phyloP scores from a whole-genome alignment of 2,888 invertebrate genomes.

The Quadroppia sp. region DNA sequence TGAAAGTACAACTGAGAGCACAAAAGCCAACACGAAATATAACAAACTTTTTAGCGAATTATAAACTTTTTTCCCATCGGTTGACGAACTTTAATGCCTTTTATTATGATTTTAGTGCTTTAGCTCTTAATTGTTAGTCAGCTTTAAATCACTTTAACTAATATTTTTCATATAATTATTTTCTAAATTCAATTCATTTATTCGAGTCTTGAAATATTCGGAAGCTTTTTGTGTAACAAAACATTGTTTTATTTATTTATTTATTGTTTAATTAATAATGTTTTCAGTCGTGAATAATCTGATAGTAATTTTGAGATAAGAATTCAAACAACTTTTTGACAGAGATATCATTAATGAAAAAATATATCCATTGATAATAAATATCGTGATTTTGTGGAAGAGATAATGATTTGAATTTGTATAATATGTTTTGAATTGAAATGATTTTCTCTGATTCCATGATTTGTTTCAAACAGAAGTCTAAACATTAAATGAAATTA shows the following conservation, averaged over 20 bases:
- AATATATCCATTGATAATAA: background rate
- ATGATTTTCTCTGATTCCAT: background rate
- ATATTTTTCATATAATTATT: constrained; percentile 10
- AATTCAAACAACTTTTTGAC: no score
- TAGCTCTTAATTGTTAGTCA: constrained; percentile 30
- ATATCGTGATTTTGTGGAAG: constrained; percentile 19
- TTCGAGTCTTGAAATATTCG: no score
- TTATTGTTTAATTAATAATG: no score
- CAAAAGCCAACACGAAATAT: background rate
- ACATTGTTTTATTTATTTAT: no score
- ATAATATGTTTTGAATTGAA: constrained; percentile 4
- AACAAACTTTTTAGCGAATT: background rate
- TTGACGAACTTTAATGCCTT: background rate
- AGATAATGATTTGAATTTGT: no score
- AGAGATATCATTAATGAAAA: background rate
- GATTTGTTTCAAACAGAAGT: constrained; percentile 9
- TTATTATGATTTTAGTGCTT: background rate
- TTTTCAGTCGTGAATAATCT: no score
- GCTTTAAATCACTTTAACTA: constrained; percentile 12
- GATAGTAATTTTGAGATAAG: no score
- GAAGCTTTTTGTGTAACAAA: no score
- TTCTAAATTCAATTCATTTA: background rate
- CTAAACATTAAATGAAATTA: no score
- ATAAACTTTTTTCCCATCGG: constrained; percentile 2
- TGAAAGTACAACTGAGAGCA: background rate